phyloP scores from a whole-genome alignment of 2,797 vertebrate species.

The Lateolabrax maculatus region DNA sequence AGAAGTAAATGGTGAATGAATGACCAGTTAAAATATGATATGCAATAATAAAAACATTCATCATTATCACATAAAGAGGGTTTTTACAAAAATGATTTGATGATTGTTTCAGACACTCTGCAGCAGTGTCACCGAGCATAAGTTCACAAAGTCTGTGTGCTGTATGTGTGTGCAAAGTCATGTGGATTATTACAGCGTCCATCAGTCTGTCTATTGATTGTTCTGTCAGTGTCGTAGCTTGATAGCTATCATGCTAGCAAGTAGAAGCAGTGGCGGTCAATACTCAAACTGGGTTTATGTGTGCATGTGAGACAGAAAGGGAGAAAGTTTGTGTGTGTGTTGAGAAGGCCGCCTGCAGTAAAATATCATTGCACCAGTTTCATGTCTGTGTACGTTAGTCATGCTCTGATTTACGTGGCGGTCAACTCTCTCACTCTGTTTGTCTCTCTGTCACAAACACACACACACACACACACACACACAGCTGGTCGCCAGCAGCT shows the following conservation, averaged over 20 bases:
- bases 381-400: slow-evolving; percentile 54
- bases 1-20: neutral
- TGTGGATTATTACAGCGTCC: slow-evolving; percentile 24
- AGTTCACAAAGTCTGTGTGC: neutral
- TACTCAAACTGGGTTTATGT: slow-evolving; percentile 22
- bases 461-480: slow-evolving; percentile 26
- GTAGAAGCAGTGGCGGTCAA: neutral
- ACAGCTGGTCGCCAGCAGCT: slow-evolving; percentile 58
- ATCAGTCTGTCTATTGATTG: slow-evolving; percentile 37
- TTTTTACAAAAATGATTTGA: neutral
- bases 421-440: slow-evolving; percentile 14
- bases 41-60: neutral
- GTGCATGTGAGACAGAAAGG: neutral
- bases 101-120: too few species aligned
- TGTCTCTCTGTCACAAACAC: slow-evolving; percentile 14
- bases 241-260: slow-evolving; percentile 17
- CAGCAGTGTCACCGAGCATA: neutral
- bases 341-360: slow-evolving; percentile 25
- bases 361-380: slow-evolving; percentile 44
- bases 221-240: neutral
- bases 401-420: slow-evolving; percentile 53
- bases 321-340: slow-evolving; percentile 11
- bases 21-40: neutral
- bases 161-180: neutral
- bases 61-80: neutral